phyloP scores from a whole-genome alignment of 2,888 invertebrate genomes.

The Rotaria macrura region DNA sequence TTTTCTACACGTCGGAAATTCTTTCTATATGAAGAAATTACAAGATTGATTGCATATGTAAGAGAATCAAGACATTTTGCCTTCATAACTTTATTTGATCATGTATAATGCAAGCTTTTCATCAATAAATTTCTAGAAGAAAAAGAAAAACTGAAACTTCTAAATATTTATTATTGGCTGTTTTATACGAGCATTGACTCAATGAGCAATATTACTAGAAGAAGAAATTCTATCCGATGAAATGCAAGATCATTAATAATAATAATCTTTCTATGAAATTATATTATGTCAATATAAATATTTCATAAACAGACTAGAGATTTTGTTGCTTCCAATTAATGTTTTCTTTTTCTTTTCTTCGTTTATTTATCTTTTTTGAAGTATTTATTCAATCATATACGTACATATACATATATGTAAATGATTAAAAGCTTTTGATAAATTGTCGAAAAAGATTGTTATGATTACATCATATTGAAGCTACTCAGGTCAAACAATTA shows the following conservation, averaged over 20 bases:
- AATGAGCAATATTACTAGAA: too few relatives aligned
- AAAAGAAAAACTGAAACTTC: neutral
- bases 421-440: neutral
- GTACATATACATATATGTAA: too few relatives aligned
- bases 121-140: neutral
- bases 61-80: neutral
- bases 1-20: neutral
- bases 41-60: neutral
- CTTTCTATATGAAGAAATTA: neutral
- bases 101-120: neutral
- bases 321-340: neutral
- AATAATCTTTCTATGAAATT: too few relatives aligned
- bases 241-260: too few relatives aligned
- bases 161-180: too few relatives aligned
- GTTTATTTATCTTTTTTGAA: too few relatives aligned
- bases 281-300: neutral
- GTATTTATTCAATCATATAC: neutral
- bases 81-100: too few relatives aligned
- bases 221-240: too few relatives aligned
- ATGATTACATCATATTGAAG: neutral
- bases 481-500: neutral
- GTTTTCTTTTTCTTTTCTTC: neutral
- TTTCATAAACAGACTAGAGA: neutral
- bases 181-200: too few relatives aligned
- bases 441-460: neutral